phyloP scores from a whole-genome alignment of 2,113 vertebrate species.

The Cricetomys ansorgei region DNA sequence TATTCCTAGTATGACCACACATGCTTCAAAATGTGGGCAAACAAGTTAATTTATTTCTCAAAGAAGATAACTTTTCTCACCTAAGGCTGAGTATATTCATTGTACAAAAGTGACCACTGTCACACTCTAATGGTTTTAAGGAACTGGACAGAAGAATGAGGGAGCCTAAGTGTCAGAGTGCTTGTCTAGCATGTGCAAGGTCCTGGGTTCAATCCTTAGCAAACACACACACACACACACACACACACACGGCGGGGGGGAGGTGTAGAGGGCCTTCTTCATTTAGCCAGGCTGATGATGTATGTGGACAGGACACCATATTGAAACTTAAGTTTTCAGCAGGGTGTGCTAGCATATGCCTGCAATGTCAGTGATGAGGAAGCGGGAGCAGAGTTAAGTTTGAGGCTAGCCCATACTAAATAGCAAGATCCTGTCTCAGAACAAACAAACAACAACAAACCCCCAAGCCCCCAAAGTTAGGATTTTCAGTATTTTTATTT shows the following conservation, averaged over 20 bases:
- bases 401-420: neutral
- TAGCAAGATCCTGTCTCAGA: neutral
- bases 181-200: neutral
- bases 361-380: neutral
- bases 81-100: neutral
- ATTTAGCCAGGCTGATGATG: no score
- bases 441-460: neutral
- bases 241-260: neutral
- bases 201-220: neutral
- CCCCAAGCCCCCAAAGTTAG: neutral
- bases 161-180: neutral
- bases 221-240: no score
- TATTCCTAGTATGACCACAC: constrained; percentile 46
- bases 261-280: neutral
- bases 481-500: constrained; percentile 65
- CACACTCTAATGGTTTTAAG: neutral
- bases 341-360: neutral
- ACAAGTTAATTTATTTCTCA: neutral
- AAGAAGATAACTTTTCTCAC: neutral
- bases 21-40: neutral
- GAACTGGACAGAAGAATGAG: neutral
- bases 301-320: neutral
- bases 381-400: neutral
- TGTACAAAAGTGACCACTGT: neutral
- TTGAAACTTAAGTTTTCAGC: constrained; percentile 55